A percentile compares a stretch with the other conserved stretches of the same genome.
Conservation (phyloP, 2,888 invertebrate species). For the Hipparchia sbordonii region DNA sequence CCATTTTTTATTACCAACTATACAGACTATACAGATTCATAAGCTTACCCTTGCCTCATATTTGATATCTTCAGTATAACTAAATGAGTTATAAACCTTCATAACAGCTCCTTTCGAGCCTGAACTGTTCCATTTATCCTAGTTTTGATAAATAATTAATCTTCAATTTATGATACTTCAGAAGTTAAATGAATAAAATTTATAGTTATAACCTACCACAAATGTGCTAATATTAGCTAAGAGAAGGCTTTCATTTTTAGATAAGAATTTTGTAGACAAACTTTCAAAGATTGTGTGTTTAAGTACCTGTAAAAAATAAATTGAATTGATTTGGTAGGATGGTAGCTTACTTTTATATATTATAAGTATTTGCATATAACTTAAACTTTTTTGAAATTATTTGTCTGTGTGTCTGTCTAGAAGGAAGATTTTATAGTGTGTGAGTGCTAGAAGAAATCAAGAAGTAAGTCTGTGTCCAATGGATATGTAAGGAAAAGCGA, state of each 20-base stretch:
- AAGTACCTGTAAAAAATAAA: not conserved
- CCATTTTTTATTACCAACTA: too few relatives aligned
- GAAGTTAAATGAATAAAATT: not conserved
- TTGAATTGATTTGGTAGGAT: not conserved
- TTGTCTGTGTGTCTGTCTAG: too few relatives aligned
- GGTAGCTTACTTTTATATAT: too few relatives aligned
- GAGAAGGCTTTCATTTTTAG: not conserved
- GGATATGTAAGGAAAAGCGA: too few relatives aligned
- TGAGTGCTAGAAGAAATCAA: too few relatives aligned
- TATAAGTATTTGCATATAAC: too few relatives aligned
- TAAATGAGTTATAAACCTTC: not conserved
- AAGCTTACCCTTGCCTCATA: not conserved
- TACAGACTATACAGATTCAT: too few relatives aligned
- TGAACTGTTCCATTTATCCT: not conserved
- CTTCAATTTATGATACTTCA: too few relatives aligned
- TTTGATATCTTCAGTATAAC: constrained; percentile 2
- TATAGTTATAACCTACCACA: not conserved
- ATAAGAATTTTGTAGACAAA: not conserved
- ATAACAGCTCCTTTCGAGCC: not conserved
- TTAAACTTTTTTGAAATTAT: too few relatives aligned
- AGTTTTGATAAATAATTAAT: too few relatives aligned
- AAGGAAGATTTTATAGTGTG: too few relatives aligned
- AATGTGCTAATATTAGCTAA: not conserved
- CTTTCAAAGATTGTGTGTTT: not conserved
- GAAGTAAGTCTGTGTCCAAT: too few relatives aligned